Evolutionary conservation across 2,113 vertebrate genomes (phyloP), one percentile per base, ranked within the genome.

Genomic region (Pleuronectes platessa): DNA sequence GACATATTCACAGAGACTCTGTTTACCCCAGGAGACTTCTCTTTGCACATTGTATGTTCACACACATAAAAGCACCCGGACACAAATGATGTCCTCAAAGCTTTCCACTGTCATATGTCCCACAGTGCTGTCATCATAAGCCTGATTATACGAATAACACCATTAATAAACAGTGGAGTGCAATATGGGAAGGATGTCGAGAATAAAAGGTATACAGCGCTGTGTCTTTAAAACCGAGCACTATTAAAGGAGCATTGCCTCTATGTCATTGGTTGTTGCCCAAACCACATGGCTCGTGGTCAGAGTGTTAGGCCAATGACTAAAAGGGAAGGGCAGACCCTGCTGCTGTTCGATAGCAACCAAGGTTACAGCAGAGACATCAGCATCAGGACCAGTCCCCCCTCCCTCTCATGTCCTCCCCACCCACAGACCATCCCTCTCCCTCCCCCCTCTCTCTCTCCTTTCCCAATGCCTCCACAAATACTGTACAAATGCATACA

Each of bases 301-400:
- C 91, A 85, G 86, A 92, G 86, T 54, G 80, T 73, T 24, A 71
- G 93, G 79, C 94, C 94, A 95, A 94, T 95, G 76, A 87, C 69
- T 84, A 73, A 85, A 87, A 86, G 82, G 80, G 83, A 93, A 88
- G 80, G 92, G 90, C 90, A 94, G 93, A 92, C 81, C 92, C 91
- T 94, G 88, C 92, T 94, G 89, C 92, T 87, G 91, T 85, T 93
- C 90, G 89, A 90, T 94, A 95, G 94, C 94, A 95, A 95, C 94
- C 93, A 92, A 94, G 93, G 93, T 94, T 95, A 93, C 80, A 93
- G 94, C 86, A 88, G 83, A 93, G 86, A 92, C 92, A 92, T 90
- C 90, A 92, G 92, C 93, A 94, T 93, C 93, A 93, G 92, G 90
- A 92, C 90, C 92, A 35, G 3, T 68, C 51, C 40, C 62, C 86